Evolutionary conservation across 2,888 invertebrate species (phyloP).

Genomic region (Augiades crinisus): DNA sequence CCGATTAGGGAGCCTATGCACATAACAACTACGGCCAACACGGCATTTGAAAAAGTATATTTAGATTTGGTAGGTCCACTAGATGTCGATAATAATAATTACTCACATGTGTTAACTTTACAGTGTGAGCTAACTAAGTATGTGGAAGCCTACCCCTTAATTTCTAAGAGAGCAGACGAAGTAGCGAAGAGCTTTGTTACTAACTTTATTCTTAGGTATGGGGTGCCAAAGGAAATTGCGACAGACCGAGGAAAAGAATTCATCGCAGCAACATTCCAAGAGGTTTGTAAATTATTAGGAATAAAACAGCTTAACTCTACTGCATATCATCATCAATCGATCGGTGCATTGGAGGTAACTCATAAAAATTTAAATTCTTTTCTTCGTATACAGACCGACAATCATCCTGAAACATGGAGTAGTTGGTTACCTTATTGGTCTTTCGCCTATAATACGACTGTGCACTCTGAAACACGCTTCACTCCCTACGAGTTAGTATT

Average conservation of each 20-base stretch:
- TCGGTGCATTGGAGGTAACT: slow-evolving; percentile 27
- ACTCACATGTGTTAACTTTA: slow-evolving; percentile 29
- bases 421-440: slow-evolving; percentile 27
- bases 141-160: slow-evolving; percentile 29
- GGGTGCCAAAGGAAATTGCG: slow-evolving; percentile 28
- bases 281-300: slow-evolving; percentile 33
- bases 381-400: slow-evolving; percentile 27
- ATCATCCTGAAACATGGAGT: slow-evolving; percentile 24
- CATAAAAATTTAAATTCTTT: slow-evolving; percentile 25
- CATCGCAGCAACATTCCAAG: slow-evolving; percentile 21
- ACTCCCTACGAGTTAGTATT: slow-evolving; percentile 23
- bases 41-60: slow-evolving; percentile 32
- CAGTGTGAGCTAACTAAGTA: slow-evolving; percentile 31
- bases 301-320: slow-evolving; percentile 31
- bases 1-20: slow-evolving; percentile 26
- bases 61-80: slow-evolving; percentile 35
- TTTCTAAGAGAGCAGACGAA: slow-evolving; percentile 17
- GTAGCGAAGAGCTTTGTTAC: slow-evolving; percentile 28
- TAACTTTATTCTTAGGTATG: slow-evolving; percentile 32
- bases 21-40: slow-evolving; percentile 30
- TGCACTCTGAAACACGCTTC: slow-evolving; percentile 21
- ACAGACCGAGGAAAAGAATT: slow-evolving; percentile 32
- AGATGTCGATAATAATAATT: slow-evolving; percentile 26
- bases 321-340: slow-evolving; percentile 31
- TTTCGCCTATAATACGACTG: slow-evolving; percentile 27